Evolutionary conservation across 2,797 vertebrate genomes (phyloP).

Genomic region (Oreochromis mossambicus): DNA sequence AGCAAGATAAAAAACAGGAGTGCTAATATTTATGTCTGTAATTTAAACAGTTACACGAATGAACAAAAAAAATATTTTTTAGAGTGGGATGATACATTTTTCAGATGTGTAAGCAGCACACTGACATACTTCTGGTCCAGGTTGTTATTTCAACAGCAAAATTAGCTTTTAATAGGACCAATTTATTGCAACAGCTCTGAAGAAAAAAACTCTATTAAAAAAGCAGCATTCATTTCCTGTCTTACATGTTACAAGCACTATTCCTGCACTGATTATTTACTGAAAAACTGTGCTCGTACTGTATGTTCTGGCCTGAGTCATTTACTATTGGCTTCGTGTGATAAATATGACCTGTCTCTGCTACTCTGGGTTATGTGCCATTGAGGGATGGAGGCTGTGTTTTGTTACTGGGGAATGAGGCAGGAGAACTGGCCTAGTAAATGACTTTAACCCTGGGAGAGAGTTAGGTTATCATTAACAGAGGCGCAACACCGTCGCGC

Average conservation of each 20-base stretch:
- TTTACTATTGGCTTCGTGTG: constrained; percentile 55
- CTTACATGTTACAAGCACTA: constrained; percentile 1
- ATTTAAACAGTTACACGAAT: neutral
- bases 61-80: rapidly evolving
- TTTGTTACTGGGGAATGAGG: constrained; percentile 48
- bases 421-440: constrained; percentile 35
- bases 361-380: constrained; percentile 44
- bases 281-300: neutral
- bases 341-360: constrained; percentile 57
- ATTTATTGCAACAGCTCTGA: neutral
- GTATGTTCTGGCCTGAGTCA: constrained; percentile 26
- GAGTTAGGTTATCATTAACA: constrained; percentile 58
- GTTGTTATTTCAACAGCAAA: neutral
- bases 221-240: neutral
- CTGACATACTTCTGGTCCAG: neutral
- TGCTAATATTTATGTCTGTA: neutral
- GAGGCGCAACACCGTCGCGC: neutral
- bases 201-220: neutral
- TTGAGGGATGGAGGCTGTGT: constrained; percentile 60
- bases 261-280: neutral
- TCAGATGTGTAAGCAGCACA: neutral
- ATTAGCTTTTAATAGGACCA: neutral
- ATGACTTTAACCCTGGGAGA: constrained; percentile 65
- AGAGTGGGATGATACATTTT: neutral
- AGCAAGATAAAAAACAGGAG: neutral